Evolutionary conservation across 2,797 vertebrate genomes (phyloP), one percentile per base, ranked within the genome.

Genomic region (Hippoglossus hippoglossus): DNA sequence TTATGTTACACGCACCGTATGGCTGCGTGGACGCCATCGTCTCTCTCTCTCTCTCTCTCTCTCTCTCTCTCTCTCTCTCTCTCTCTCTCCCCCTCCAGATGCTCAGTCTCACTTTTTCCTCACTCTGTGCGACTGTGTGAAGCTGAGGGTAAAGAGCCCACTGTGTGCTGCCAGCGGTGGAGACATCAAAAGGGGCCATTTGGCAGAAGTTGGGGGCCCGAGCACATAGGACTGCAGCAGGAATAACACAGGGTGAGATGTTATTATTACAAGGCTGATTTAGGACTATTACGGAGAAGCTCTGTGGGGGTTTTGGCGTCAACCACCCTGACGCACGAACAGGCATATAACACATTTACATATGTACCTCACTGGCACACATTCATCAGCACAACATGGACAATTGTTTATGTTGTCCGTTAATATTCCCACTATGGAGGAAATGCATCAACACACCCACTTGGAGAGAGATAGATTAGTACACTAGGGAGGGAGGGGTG

Each of bases 191-290:
- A 68, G 70, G 63, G 71, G 79, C 73, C 62, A 64, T 86, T 91
- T 90, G 85, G 83, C 84, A 79, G 80, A 73, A 60, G 72, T 60
- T 61, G 69, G 71, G 71, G 78, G 79, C 50, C 69, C 63, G 67
- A 78, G 67, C 79, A 52, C 84, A 75, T 79, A 59, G 67, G 87
- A 91, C 78, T 91, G 87, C 87, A 72, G 87, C 82, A 92, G 91
- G 86, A 94, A 93, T 92, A 94, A 94, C 92, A 93, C 82, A 54
- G 88, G 81, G 69, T 90, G 90, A 92, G 92, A 88, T 92, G 90
- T 88, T 92, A 63, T 94, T 93, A 91, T 93, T 93, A 86, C 89
- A 92, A 89, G 92, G 84, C 91, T 93, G 89, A 92, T 93, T 93
- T 92, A 90, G 88, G 87, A 89, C 92, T 89, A 93, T 94, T 93